Evolutionary conservation across 2,888 invertebrate genomes (phyloP).

Genomic region (Entomobrya proxima): DNA sequence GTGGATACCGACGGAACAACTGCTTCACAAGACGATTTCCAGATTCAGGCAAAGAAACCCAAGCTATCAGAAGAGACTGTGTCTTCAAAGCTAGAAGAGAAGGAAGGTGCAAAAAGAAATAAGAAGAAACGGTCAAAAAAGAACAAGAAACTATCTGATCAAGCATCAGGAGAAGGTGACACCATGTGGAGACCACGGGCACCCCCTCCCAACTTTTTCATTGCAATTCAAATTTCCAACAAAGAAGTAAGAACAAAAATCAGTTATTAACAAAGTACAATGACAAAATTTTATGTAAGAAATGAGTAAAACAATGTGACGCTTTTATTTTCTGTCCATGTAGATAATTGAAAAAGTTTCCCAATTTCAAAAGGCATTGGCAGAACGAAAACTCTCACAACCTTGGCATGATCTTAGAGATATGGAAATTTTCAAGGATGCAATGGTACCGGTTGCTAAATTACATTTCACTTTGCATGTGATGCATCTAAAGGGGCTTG

Average conservation of each 20-base stretch:
- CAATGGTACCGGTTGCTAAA: constrained; percentile 65
- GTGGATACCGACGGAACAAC: neutral
- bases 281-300: neutral
- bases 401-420: constrained; percentile 41
- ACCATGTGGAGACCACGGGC: constrained; percentile 5
- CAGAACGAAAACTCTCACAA: constrained; percentile 24
- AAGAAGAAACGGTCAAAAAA: constrained; percentile 44
- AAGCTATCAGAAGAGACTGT: constrained; percentile 18
- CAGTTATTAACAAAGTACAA: neutral
- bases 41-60: constrained; percentile 17
- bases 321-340: neutral
- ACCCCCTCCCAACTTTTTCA: constrained; percentile 40
- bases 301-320: neutral
- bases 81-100: neutral
- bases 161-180: neutral
- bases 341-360: constrained; percentile 48
- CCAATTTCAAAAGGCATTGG: constrained; percentile 10
- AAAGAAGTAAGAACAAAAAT: constrained; percentile 21
- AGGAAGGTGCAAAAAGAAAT: constrained; percentile 2
- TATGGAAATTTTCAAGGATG: constrained; percentile 65
- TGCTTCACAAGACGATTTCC: neutral
- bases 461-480: constrained; percentile 71
- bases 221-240: constrained; percentile 47
- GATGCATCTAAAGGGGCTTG: constrained; percentile 55
- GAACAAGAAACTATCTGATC: constrained; percentile 12